Conservation (phyloP, 2,888 invertebrate genomes). For the Drosophila dives region DNA sequence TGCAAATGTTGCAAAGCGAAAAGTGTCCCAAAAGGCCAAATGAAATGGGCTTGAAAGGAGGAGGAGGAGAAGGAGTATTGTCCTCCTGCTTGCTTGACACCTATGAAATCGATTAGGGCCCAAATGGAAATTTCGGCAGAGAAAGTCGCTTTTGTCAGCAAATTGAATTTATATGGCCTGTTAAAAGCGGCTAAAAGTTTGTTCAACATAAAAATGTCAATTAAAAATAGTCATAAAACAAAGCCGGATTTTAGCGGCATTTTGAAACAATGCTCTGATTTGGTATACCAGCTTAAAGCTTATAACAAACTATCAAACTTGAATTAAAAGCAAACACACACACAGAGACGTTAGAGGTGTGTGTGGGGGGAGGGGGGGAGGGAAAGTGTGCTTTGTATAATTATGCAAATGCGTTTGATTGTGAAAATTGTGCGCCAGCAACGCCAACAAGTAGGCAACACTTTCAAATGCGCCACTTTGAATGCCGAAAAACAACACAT, state of each 20-base stretch:
- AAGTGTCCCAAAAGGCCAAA: conserved; percentile 54
- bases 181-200: conserved; percentile 64
- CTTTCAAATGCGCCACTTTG: conserved; percentile 72
- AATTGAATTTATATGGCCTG: conserved; percentile 77
- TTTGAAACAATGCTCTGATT: conserved; percentile 47
- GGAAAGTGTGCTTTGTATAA: conserved; percentile 64
- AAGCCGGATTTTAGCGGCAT: conserved; percentile 50
- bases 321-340: conserved; percentile 63
- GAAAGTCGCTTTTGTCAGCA: conserved; percentile 23
- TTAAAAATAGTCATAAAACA: conserved; percentile 62
- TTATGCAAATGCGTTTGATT: conserved; percentile 79
- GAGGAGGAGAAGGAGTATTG: background rate
- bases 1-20: conserved; percentile 58
- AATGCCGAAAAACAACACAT: conserved; percentile 75
- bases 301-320: conserved; percentile 76
- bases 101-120: conserved; percentile 74
- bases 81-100: conserved; percentile 61
- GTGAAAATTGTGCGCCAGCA: conserved; percentile 67
- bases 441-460: conserved; percentile 72
- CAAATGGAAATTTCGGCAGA: conserved; percentile 27
- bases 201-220: conserved; percentile 20
- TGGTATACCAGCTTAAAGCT: conserved; percentile 62
- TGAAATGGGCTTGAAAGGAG: conserved; percentile 34
- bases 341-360: conserved; percentile 9
- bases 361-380: no score